phyloP scores from a whole-genome alignment of 2,113 vertebrate species.

The Oreochromis aureus region DNA sequence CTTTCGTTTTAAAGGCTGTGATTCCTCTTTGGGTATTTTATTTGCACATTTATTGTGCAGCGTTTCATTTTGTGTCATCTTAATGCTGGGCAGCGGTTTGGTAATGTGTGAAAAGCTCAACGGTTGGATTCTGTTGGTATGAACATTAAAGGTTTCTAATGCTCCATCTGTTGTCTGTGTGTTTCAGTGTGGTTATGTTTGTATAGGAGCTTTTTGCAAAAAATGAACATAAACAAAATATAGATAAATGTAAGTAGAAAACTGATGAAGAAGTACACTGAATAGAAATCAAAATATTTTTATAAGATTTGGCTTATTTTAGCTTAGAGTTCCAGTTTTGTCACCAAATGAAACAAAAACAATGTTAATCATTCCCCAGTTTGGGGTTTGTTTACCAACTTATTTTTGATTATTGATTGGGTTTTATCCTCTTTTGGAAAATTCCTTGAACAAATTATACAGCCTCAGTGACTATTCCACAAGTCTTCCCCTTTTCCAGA shows the following conservation, averaged over 20 bases:
- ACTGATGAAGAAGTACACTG: background rate
- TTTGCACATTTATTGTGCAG: background rate
- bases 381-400: background rate
- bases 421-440: background rate
- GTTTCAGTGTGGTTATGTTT: background rate
- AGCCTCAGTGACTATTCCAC: background rate
- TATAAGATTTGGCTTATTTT: background rate
- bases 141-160: background rate
- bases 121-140: background rate
- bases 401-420: background rate
- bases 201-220: background rate
- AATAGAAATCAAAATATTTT: rapidly evolving
- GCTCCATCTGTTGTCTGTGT: background rate
- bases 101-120: background rate
- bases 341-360: background rate
- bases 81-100: background rate
- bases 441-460: background rate
- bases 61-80: background rate
- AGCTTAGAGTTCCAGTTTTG: background rate
- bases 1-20: constrained; percentile 18
- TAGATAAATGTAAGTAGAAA: background rate
- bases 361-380: background rate
- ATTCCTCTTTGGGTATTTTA: background rate
- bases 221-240: background rate
- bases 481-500: background rate